These are phyloP conservation scores for Chaetodon trifasciatus DNA, from an alignment of 2,797 vertebrate species.

Conservation along the genomic window DNA sequence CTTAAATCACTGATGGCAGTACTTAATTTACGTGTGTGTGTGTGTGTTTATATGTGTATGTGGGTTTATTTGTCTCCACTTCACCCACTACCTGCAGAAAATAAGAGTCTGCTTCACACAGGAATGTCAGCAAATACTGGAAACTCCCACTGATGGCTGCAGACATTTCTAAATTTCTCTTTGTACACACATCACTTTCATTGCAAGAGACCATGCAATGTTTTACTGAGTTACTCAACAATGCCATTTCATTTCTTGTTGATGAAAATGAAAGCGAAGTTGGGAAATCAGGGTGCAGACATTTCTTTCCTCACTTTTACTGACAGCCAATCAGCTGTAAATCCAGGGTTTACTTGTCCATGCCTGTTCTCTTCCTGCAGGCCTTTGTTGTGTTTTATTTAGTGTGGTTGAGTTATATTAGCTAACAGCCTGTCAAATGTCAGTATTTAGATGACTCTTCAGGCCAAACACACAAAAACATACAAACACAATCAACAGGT, in stretches of 20 bases:
- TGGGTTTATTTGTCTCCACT: conserved; percentile 9
- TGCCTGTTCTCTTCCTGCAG: neutral
- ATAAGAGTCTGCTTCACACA: conserved; percentile 4
- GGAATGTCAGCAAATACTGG: conserved; percentile 13
- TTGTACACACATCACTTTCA: neutral
- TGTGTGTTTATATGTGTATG: conserved; percentile 4
- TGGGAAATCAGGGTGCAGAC: neutral
- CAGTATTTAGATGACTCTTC: neutral
- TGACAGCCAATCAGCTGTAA: neutral
- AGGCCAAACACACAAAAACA: neutral
- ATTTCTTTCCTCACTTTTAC: neutral
- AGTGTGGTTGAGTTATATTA: neutral
- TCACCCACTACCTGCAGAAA: neutral
- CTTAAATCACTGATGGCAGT: neutral
- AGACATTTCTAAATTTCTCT: neutral
- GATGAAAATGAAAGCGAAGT: neutral
- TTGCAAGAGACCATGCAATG: neutral
- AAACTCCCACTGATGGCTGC: neutral
- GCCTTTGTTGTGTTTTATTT: neutral
- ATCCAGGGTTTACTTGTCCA: neutral
- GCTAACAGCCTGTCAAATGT: neutral
- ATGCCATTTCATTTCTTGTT: neutral
- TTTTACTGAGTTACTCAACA: neutral
- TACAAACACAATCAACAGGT: neutral
- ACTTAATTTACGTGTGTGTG: conserved; percentile 11